phyloP scores from a whole-genome alignment of 2,888 invertebrate genomes.

The Hecatera dysodea region DNA sequence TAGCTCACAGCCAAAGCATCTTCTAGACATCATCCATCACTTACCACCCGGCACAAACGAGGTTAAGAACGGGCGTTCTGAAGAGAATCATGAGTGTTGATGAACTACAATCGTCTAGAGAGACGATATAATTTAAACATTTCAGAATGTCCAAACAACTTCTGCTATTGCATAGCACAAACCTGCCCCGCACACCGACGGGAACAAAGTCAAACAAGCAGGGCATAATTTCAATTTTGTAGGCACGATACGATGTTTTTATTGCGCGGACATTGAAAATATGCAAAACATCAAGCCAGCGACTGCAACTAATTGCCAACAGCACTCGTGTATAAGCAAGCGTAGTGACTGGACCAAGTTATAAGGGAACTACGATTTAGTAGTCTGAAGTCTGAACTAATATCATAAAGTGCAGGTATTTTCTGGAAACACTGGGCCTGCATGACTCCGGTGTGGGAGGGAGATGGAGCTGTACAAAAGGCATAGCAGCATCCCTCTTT shows the following conservation, averaged over 20 bases:
- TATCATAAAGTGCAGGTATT: no score
- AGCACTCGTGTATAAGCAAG: slow-evolving; percentile 33
- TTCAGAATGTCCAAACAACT: slow-evolving; percentile 6
- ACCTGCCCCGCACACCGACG: background rate
- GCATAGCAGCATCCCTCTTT: no score
- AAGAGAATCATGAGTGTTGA: background rate
- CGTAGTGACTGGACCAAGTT: slow-evolving; percentile 30
- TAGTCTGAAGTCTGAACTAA: no score
- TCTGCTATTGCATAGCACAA: slow-evolving; percentile 4
- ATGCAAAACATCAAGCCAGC: slow-evolving; percentile 22
- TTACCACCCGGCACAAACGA: no score
- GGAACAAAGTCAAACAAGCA: slow-evolving; percentile 6
- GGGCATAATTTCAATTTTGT: slow-evolving; percentile 19
- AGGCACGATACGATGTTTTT: slow-evolving; percentile 27
- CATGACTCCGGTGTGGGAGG: no score
- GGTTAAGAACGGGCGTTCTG: no score
- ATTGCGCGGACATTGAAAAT: slow-evolving; percentile 6
- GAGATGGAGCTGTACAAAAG: no score
- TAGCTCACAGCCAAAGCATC: no score
- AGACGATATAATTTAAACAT: slow-evolving; percentile 14
- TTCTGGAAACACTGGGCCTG: no score
- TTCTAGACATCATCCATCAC: no score
- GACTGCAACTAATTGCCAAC: slow-evolving; percentile 52
- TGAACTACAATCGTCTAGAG: background rate
- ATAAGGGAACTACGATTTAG: background rate